These are phyloP conservation scores for Cyclura pinguis DNA, from an alignment of 2,797 vertebrate species.

Conservation along the genomic window DNA sequence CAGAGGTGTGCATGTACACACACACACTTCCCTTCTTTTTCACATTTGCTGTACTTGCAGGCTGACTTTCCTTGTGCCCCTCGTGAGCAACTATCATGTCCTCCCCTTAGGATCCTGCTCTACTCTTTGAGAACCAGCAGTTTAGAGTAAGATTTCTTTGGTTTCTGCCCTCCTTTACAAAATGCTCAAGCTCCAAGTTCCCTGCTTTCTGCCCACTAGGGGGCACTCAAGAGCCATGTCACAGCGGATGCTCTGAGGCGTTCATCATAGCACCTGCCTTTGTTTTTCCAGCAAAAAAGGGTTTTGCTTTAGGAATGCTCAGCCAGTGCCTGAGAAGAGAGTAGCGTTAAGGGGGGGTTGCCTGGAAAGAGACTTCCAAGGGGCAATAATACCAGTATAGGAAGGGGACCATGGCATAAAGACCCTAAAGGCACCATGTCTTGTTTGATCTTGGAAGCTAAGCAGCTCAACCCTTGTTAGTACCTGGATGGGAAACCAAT, in stretches of 20 bases:
- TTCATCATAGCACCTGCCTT: neutral
- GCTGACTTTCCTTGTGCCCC: too few species aligned
- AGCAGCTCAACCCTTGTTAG: too few species aligned
- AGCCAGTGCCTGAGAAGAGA: neutral
- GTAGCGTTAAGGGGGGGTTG: neutral
- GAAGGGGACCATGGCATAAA: too few species aligned
- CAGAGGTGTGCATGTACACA: too few species aligned
- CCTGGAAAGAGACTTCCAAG: neutral
- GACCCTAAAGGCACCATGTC: too few species aligned
- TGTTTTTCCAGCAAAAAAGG: neutral
- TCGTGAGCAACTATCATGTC: too few species aligned
- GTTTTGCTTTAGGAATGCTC: neutral
- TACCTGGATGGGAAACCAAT: too few species aligned
- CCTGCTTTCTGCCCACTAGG: neutral
- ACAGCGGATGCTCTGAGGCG: neutral
- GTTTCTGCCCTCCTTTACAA: neutral
- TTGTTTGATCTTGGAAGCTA: too few species aligned
- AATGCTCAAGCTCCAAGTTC: neutral
- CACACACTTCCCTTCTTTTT: too few species aligned
- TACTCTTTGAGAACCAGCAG: neutral
- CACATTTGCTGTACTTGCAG: too few species aligned
- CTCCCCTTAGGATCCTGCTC: too few species aligned
- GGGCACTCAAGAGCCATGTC: neutral
- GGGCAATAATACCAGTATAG: neutral
- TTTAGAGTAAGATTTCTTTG: neutral